Percentiles rank a stretch among this genome's conserved stretches.
Evolutionary conservation across 1,140 invertebrate species (phyloP).

Genomic region (Tetramorium simillimum): DNA sequence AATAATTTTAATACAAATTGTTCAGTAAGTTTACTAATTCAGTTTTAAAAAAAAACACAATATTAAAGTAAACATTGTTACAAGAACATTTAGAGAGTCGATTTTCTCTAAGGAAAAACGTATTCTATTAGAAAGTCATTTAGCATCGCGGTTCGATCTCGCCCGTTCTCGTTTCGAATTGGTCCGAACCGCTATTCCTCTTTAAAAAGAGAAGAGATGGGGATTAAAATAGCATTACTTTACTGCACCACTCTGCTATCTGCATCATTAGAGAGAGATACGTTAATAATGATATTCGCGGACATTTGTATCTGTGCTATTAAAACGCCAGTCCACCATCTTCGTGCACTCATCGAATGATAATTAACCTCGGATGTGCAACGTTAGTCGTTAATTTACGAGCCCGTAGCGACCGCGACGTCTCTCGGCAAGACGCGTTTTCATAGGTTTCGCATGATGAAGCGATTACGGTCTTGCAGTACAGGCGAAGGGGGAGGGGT

Average conservation of each 20-base stretch:
- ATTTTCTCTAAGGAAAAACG: background rate
- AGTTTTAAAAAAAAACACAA: background rate
- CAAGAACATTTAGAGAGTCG: background rate
- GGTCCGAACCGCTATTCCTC: background rate
- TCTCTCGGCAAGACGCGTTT: constrained; percentile 28
- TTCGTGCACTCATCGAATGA: constrained; percentile 57
- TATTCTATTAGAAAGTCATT: background rate
- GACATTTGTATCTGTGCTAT: constrained; percentile 64
- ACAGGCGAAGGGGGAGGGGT: background rate
- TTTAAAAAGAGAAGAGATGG: constrained; percentile 4
- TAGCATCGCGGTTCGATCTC: background rate
- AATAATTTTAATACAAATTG: background rate
- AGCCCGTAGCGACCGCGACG: background rate
- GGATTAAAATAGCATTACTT: constrained; percentile 35
- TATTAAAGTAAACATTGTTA: background rate
- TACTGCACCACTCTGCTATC: background rate
- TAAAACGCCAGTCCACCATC: constrained; percentile 62
- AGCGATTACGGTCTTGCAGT: constrained; percentile 21
- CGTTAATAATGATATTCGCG: constrained; percentile 59
- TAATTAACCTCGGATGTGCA: constrained; percentile 64
- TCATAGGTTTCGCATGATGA: constrained; percentile 32
- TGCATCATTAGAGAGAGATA: constrained; percentile 9
- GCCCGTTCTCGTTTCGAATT: background rate
- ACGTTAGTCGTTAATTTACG: constrained; percentile 64
- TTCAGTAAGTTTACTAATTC: background rate